phyloP scores from a whole-genome alignment of 2,113 vertebrate genomes.

The Terrapene triunguis region DNA sequence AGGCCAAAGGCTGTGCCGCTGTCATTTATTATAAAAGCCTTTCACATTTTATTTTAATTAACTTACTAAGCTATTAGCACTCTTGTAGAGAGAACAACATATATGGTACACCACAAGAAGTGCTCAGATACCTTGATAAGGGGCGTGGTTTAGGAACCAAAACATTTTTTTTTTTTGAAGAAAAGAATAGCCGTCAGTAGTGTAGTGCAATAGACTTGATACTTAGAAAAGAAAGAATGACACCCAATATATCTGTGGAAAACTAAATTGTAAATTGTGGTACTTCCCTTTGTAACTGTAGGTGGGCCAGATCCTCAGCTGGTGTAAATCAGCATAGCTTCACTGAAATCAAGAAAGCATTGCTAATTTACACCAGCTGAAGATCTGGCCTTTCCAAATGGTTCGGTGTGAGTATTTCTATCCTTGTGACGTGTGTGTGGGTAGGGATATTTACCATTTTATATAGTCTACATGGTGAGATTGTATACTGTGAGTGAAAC shows the following conservation, averaged over 20 bases:
- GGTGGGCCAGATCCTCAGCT: neutral
- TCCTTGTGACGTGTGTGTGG: neutral
- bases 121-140: neutral
- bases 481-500: neutral
- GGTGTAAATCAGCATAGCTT: neutral
- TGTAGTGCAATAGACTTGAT: accelerated
- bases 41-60: conserved; percentile 68
- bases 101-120: neutral
- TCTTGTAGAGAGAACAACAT: conserved; percentile 4
- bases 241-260: neutral
- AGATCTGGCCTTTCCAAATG: neutral
- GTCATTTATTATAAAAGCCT: conserved; percentile 32
- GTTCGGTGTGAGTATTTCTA: neutral
- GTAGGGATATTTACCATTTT: neutral
- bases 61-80: conserved; percentile 30
- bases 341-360: neutral
- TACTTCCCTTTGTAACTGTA: neutral
- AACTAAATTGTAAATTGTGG: neutral
- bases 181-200: neutral
- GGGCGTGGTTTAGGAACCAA: neutral
- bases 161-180: too few species aligned
- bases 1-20: conserved; percentile 18
- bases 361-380: too few species aligned
- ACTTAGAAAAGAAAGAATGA: neutral
- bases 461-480: neutral